phyloP scores from a whole-genome alignment of 2,113 vertebrate species.

The Plestiodon gilberti region DNA sequence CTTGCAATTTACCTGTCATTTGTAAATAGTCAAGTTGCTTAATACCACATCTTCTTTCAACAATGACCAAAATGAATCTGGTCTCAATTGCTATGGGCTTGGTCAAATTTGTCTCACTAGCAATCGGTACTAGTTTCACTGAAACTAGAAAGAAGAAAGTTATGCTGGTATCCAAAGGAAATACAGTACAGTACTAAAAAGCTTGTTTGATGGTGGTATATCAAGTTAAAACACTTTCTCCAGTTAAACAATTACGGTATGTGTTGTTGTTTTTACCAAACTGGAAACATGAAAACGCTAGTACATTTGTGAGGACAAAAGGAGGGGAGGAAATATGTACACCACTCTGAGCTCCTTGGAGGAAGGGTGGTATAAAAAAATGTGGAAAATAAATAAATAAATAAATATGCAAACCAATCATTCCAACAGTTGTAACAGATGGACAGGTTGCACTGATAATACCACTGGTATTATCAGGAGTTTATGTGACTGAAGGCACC shows the following conservation, averaged over 20 bases:
- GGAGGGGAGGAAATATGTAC: too few species aligned
- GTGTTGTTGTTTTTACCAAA: not conserved
- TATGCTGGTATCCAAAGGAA: conserved; percentile 54
- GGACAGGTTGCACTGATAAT: not conserved
- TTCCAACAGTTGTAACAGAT: not conserved
- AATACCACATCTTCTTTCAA: not conserved
- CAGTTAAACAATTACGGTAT: not conserved
- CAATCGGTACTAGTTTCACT: conserved; percentile 49
- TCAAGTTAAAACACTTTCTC: not conserved
- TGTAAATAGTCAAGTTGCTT: fast-evolving
- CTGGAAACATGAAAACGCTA: too few species aligned
- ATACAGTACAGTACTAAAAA: conserved; percentile 65
- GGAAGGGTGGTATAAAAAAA: too few species aligned
- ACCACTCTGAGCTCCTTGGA: too few species aligned
- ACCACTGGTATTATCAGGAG: not conserved
- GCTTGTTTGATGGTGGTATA: conserved; percentile 57
- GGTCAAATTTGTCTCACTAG: conserved; percentile 4
- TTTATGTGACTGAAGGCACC: not conserved
- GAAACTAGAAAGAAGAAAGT: conserved; percentile 34
- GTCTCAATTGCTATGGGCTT: not conserved
- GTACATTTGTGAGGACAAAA: too few species aligned
- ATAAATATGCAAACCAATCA: not conserved
- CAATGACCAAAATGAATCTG: not conserved
- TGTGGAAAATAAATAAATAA: too few species aligned
- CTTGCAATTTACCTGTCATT: conserved; percentile 22